A percentile compares a stretch with the other conserved stretches of the same genome.
These are phyloP conservation scores for Lasaia peninsularis DNA, from an alignment of 1,140 invertebrate genomes.

Conservation along the genomic window DNA sequence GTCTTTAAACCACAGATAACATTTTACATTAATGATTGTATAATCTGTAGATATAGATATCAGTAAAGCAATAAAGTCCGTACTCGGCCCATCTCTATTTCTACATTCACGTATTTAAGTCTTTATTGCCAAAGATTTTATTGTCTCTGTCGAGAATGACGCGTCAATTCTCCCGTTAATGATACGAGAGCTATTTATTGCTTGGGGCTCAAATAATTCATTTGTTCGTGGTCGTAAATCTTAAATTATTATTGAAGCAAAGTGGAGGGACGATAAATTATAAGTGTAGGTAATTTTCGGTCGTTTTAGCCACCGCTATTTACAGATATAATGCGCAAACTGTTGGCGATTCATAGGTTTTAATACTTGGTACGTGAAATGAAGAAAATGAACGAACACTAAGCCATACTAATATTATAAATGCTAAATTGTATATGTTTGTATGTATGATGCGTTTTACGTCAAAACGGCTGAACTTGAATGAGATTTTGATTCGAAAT, in stretches of 20 bases:
- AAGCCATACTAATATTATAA: not conserved
- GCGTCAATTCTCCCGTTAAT: constrained; percentile 1
- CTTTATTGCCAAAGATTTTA: constrained; percentile 2
- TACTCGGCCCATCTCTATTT: not conserved
- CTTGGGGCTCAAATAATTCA: constrained; percentile 3
- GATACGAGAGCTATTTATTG: constrained; percentile 7
- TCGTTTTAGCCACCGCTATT: constrained; percentile 1
- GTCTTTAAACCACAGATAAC: too few species aligned
- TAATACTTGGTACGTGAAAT: not conserved
- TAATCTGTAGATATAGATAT: too few species aligned
- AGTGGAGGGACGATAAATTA: not conserved
- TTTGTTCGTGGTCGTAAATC: not conserved
- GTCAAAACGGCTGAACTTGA: too few species aligned
- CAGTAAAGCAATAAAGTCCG: not conserved
- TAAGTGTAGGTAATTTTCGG: not conserved
- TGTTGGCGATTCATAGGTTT: not conserved
- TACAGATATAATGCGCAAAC: not conserved
- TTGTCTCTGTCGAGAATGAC: not conserved
- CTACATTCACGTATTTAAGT: not conserved
- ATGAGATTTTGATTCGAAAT: too few species aligned
- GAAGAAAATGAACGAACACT: not conserved
- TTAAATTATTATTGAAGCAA: constrained; percentile 5
- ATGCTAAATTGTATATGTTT: not conserved
- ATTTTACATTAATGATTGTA: too few species aligned
- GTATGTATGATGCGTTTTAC: too few species aligned